Evolutionary conservation across 2,113 vertebrate genomes (phyloP).

Genomic region (Otocyon megalotis): DNA sequence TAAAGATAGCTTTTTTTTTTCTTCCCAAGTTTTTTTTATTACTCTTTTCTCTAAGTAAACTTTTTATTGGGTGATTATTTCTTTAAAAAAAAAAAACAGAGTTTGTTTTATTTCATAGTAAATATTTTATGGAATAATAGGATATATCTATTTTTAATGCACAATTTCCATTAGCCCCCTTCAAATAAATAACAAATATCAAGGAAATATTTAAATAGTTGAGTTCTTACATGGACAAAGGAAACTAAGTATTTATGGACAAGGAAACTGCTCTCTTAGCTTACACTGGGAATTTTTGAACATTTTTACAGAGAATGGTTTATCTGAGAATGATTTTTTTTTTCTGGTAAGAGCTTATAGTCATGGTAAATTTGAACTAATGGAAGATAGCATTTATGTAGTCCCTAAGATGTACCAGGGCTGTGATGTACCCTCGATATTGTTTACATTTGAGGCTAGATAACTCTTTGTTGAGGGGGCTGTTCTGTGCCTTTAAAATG

Average conservation of each 20-base stretch:
- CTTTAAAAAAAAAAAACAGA: not conserved
- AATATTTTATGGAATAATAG: not conserved
- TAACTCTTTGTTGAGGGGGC: not conserved
- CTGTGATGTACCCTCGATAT: not conserved
- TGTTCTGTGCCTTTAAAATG: not conserved
- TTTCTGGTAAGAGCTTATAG: not conserved
- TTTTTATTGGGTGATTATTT: not conserved
- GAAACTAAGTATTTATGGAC: not conserved
- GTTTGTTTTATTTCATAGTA: slow-evolving; percentile 18
- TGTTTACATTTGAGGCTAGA: not conserved
- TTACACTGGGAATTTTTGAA: not conserved
- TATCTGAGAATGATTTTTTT: not conserved
- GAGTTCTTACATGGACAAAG: not conserved
- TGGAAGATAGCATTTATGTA: not conserved
- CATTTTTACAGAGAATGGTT: not conserved
- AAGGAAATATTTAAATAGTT: not conserved
- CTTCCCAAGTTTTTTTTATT: not conserved
- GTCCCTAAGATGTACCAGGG: not conserved
- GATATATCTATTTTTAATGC: not conserved
- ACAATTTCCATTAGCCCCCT: not conserved
- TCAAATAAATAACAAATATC: not conserved
- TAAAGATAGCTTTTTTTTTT: not conserved
- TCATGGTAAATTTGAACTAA: not conserved
- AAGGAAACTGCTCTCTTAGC: not conserved
- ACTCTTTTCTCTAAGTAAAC: not conserved